Base-by-base conservation (phyloP, 1,140 invertebrate species). In the Laupala kohalensis region DNA sequence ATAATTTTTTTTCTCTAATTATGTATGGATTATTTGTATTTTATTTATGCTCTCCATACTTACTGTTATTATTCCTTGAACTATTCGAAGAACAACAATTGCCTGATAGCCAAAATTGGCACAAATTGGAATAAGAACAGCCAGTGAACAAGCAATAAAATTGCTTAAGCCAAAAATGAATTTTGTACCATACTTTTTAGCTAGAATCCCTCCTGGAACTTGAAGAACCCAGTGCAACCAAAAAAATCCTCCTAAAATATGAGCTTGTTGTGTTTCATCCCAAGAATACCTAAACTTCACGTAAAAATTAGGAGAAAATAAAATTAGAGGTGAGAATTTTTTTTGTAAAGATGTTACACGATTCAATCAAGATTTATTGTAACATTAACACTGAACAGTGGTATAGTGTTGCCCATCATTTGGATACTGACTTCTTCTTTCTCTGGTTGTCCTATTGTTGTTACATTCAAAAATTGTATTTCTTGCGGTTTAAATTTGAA, bases 61-160 rank as follows among this genome's bases (percentile, higher is more conserved):
- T 79, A 93, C 92, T 75, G 89, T 87, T 67, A 88, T 81, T 6
- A 93, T 76, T 25, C 92, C 93, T 80, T 93, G 90, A 24, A 92
- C 64, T 15, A 88, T 82, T 28, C 93, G 80, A 0, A 91, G 75
- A 24, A 80, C 78, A 25, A 94, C 84, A 0, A 94, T 80, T 6
- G 83, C 80, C 26, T 83, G 81, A 19, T 86, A 81, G 72, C 87
- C 86, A 76, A 80, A 83, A 75, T 83, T 83, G 26, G 91, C 86
- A 3, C 84, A 83, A 2, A 85, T 72, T 0, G 92, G 91, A 62
- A 92, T 89, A 0, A 89, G 70, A n/a, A 93, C 84, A 62, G 90
- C 90, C 12, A 91, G 80, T 23, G 92, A 69, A 5, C 87, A 86
- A 0, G 89, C 87, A 1, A 86, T 76, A 13, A 90, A 81, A 80